A percentile compares a stretch with the other conserved stretches of the same genome.
These are phyloP conservation scores for Trichopoda pennipes DNA, from an alignment of 2,888 invertebrate species.

Conservation along the genomic window DNA sequence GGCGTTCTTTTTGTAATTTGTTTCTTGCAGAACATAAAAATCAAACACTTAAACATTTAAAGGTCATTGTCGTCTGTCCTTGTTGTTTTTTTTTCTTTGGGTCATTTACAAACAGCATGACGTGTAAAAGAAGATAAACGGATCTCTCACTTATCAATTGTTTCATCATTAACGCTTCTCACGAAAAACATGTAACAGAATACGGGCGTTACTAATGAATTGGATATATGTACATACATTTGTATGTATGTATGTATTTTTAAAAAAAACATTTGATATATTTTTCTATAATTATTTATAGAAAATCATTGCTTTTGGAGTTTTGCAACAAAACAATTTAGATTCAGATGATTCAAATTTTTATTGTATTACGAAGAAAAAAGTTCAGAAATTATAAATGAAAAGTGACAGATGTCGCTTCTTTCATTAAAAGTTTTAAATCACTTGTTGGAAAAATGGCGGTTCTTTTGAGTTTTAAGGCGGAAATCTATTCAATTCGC, in stretches of 20 bases:
- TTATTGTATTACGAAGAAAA: too few species aligned
- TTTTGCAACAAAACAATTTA: too few species aligned
- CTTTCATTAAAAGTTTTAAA: too few species aligned
- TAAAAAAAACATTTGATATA: constrained; percentile 9
- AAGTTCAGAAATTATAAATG: too few species aligned
- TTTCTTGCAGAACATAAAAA: constrained; percentile 1
- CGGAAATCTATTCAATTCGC: too few species aligned
- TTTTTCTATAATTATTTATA: constrained; percentile 43
- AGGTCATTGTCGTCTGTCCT: constrained; percentile 32
- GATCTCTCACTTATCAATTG: constrained; percentile 13
- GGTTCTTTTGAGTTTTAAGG: too few species aligned
- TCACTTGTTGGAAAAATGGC: too few species aligned
- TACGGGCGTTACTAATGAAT: constrained; percentile 20
- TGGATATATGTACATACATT: too few species aligned
- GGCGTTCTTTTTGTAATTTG: neutral
- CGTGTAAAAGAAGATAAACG: neutral
- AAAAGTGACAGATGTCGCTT: too few species aligned
- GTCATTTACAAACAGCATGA: neutral
- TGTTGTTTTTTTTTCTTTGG: neutral
- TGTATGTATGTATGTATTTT: too few species aligned
- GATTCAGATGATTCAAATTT: too few species aligned
- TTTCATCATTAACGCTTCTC: constrained; percentile 1
- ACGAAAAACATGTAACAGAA: constrained; percentile 14
- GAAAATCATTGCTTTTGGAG: neutral
- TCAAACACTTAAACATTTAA: constrained; percentile 10